Percentiles rank a stretch among this genome's conserved stretches.
Conservation (phyloP, 2,797 vertebrate species). For the Meda fulgida region DNA sequence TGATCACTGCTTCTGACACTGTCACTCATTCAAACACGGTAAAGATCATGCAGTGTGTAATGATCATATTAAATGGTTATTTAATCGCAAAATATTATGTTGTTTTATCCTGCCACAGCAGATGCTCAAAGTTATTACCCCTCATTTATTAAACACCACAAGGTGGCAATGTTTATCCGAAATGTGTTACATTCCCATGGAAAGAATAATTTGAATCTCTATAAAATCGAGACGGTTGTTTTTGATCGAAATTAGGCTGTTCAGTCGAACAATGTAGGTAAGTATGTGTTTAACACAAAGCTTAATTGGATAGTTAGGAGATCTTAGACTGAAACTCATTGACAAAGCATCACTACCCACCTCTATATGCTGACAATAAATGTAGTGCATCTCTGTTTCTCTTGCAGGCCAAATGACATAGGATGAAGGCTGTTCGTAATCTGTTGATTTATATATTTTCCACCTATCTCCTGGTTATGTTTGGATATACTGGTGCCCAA, state of each 20-base stretch:
- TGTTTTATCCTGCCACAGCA: conserved; percentile 52
- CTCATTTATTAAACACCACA: conserved; percentile 78
- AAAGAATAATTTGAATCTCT: conserved; percentile 77
- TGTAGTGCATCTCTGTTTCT: conserved; percentile 82
- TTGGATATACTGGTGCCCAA: conserved; percentile 99
- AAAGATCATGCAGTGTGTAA: conserved; percentile 58
- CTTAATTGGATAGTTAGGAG: not conserved
- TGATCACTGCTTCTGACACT: not conserved
- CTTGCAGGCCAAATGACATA: conserved; percentile 99
- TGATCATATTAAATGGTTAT: conserved; percentile 3
- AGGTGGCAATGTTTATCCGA: conserved; percentile 98
- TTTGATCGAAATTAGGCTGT: not conserved
- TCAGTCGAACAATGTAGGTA: not conserved
- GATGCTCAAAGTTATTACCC: conserved; percentile 56
- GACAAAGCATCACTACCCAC: not conserved
- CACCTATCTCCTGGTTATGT: conserved; percentile 99
- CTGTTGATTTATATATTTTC: conserved; percentile 99
- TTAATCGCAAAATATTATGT: conserved; percentile 52
- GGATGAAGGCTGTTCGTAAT: conserved; percentile 99
- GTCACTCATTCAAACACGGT: conserved; percentile 1
- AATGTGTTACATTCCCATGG: conserved; percentile 75
- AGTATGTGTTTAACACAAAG: conserved; percentile 9
- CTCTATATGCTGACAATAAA: not conserved
- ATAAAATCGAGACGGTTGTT: conserved; percentile 61
- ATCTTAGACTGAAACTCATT: not conserved